phyloP scores from a whole-genome alignment of 2,113 vertebrate genomes.

The Calidris pygmaea region DNA sequence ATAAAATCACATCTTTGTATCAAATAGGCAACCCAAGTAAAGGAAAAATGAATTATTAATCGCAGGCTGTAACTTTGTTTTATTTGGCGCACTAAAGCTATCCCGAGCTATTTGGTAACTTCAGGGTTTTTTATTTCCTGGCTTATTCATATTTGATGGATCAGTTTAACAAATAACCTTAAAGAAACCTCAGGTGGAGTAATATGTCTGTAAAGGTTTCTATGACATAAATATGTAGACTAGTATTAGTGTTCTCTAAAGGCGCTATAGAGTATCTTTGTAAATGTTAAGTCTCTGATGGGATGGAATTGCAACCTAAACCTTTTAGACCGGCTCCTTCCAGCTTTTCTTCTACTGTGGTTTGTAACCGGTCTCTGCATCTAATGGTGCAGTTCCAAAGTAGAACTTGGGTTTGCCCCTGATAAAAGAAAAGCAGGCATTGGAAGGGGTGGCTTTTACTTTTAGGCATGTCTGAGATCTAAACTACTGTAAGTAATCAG shows the following conservation, averaged over 20 bases:
- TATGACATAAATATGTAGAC: not conserved
- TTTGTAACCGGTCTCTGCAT: not conserved
- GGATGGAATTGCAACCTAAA: not conserved
- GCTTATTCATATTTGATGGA: constrained; percentile 49
- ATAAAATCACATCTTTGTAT: not conserved
- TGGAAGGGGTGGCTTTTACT: not conserved
- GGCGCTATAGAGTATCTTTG: not conserved
- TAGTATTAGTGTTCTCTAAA: not conserved
- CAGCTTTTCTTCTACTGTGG: not conserved
- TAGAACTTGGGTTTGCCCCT: not conserved
- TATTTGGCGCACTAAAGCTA: not conserved
- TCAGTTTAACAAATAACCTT: not conserved
- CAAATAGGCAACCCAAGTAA: not conserved
- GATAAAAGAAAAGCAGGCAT: not conserved
- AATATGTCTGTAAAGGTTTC: constrained; percentile 57
- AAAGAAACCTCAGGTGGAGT: constrained; percentile 34
- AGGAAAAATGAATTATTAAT: not conserved
- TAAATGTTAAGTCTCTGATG: not conserved
- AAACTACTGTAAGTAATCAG: not conserved
- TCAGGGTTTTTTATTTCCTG: not conserved
- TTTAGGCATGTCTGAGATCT: not conserved
- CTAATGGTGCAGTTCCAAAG: not conserved
- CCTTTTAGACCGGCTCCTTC: not conserved
- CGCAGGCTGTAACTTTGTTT: not conserved
- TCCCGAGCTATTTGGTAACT: not conserved